These are phyloP conservation scores for Macroteleia sp. DNA, from an alignment of 2,888 invertebrate genomes.

Conservation along the genomic window DNA sequence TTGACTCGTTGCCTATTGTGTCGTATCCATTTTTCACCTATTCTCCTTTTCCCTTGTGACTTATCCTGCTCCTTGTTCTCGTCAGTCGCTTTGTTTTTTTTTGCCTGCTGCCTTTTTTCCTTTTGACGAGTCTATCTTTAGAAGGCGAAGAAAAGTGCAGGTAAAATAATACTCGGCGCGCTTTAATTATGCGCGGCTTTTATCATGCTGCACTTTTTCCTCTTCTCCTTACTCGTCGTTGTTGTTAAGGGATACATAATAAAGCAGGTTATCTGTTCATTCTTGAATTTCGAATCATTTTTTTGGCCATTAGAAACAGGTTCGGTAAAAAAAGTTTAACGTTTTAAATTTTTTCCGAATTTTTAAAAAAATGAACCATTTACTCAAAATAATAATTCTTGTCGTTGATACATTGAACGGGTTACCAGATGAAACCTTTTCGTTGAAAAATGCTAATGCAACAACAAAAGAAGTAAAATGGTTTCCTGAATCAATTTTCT, in stretches of 20 bases:
- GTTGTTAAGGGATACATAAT: background rate
- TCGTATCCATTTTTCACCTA: background rate
- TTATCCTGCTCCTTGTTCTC: background rate
- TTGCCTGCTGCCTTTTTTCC: background rate
- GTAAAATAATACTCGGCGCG: background rate
- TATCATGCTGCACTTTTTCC: background rate
- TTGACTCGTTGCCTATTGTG: background rate
- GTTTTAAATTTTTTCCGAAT: no score
- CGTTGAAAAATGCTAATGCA: no score
- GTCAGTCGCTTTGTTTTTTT: no score
- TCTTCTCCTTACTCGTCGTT: background rate
- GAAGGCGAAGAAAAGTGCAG: background rate
- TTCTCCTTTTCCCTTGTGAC: background rate
- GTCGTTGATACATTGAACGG: no score
- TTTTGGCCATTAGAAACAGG: no score
- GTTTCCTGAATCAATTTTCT: no score
- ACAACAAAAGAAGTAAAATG: no score
- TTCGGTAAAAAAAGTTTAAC: no score
- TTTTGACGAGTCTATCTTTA: conserved; percentile 3
- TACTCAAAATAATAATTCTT: no score
- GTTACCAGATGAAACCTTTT: no score
- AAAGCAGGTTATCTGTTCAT: background rate
- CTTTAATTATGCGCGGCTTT: conserved; percentile 3
- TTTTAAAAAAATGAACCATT: no score
- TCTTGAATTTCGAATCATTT: no score